These are phyloP conservation scores for Theristicus caerulescens DNA, from an alignment of 2,113 vertebrate genomes.

Conservation along the genomic window DNA sequence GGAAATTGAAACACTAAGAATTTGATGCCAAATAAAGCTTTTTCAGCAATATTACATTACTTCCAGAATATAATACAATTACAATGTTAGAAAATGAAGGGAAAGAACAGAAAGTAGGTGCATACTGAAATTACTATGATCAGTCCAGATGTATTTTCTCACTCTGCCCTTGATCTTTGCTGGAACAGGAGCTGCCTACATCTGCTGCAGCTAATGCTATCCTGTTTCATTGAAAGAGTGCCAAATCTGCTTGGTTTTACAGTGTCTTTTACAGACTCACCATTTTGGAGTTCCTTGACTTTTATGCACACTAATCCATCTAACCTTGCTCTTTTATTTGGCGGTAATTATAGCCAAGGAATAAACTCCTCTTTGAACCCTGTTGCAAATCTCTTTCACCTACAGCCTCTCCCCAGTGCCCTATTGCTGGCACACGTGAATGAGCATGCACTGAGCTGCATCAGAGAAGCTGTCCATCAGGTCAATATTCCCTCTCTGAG, in stretches of 20 bases:
- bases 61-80: neutral
- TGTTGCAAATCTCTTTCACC: neutral
- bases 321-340: neutral
- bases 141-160: neutral
- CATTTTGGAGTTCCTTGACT: neutral
- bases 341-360: neutral
- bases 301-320: neutral
- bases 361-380: neutral
- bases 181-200: neutral
- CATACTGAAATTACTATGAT: neutral
- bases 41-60: neutral
- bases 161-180: neutral
- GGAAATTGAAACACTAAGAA: neutral
- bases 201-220: neutral
- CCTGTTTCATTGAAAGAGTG: neutral
- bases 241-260: neutral
- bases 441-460: accelerated
- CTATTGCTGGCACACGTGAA: neutral
- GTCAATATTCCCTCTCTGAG: neutral
- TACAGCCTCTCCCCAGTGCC: neutral
- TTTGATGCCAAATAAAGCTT: neutral
- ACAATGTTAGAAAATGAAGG: neutral
- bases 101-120: neutral
- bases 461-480: neutral
- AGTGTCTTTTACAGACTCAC: neutral